Evolutionary conservation across 2,797 vertebrate genomes (phyloP).

Genomic region (Buphagus erythrorhynchus): DNA sequence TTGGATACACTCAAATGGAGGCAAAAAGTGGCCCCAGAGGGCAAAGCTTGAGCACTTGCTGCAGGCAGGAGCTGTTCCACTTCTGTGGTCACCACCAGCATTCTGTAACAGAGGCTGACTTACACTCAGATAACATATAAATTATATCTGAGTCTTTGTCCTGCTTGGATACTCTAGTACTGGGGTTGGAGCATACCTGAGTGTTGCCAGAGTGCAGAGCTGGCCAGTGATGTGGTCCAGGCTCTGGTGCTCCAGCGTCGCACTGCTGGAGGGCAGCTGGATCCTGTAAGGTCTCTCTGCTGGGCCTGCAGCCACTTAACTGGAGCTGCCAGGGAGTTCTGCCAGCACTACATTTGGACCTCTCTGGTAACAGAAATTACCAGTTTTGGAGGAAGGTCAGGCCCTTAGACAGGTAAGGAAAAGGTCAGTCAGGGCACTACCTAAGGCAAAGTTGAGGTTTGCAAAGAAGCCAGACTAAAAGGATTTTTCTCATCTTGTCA

Average conservation of each 20-base stretch:
- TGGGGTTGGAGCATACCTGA: neutral
- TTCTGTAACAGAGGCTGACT: neutral
- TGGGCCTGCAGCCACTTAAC: neutral
- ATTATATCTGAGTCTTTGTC: neutral
- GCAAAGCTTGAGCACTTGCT: neutral
- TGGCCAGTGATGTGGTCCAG: neutral
- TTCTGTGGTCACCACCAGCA: neutral
- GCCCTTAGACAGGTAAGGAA: neutral
- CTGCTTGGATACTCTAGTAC: neutral
- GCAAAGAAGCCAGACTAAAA: neutral
- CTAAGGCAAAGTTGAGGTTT: neutral
- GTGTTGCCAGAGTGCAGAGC: neutral
- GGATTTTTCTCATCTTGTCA: neutral
- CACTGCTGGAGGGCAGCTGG: neutral
- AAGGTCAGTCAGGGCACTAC: neutral
- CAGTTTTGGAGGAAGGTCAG: neutral
- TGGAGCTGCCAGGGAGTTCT: neutral
- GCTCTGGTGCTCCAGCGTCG: rapidly evolving
- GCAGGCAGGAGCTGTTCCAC: neutral
- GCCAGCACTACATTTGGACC: neutral
- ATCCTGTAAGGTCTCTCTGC: neutral
- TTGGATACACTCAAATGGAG: neutral
- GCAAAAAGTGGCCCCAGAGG: rapidly evolving
- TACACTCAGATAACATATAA: neutral
- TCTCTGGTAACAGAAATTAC: neutral